Conservation (phyloP, 1,140 invertebrate genomes). For the Drosophila pruinosa region DNA sequence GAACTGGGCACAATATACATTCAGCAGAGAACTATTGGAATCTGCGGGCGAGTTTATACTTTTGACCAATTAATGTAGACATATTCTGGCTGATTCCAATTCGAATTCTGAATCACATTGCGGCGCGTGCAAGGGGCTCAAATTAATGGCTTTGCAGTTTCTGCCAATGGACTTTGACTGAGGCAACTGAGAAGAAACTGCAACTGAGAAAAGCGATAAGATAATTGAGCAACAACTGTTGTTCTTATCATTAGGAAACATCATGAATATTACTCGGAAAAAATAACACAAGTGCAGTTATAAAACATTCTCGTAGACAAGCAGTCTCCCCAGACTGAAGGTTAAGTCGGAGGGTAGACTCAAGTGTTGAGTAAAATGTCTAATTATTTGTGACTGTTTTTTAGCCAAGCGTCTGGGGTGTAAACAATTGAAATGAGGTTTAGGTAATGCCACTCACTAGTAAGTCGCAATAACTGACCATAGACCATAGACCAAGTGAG, state of each 20-base stretch:
- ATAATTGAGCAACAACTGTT: slow-evolving; percentile 24
- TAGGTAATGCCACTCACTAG: not conserved
- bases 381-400: too few species aligned
- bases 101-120: slow-evolving; percentile 28
- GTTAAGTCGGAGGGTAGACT: not conserved
- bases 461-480: not conserved
- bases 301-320: slow-evolving; percentile 15
- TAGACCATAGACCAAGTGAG: not conserved
- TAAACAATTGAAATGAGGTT: not conserved
- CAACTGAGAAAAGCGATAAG: slow-evolving; percentile 13
- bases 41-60: not conserved
- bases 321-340: slow-evolving; percentile 11
- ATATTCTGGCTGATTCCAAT: slow-evolving; percentile 27
- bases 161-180: slow-evolving; percentile 26
- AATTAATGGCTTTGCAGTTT: slow-evolving; percentile 17
- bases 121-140: slow-evolving; percentile 14
- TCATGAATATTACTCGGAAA: not conserved
- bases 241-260: slow-evolving; percentile 16
- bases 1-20: too few species aligned
- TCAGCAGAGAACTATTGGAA: not conserved
- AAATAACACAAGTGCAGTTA: not conserved
- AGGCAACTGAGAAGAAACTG: slow-evolving; percentile 6
- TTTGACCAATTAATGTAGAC: slow-evolving; percentile 9
- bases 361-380: not conserved
- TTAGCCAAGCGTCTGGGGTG: too few species aligned